Evolutionary conservation across 2,888 invertebrate genomes (phyloP), one percentile per base, ranked within the genome.

Genomic region (Theodoxus fluviatilis): DNA sequence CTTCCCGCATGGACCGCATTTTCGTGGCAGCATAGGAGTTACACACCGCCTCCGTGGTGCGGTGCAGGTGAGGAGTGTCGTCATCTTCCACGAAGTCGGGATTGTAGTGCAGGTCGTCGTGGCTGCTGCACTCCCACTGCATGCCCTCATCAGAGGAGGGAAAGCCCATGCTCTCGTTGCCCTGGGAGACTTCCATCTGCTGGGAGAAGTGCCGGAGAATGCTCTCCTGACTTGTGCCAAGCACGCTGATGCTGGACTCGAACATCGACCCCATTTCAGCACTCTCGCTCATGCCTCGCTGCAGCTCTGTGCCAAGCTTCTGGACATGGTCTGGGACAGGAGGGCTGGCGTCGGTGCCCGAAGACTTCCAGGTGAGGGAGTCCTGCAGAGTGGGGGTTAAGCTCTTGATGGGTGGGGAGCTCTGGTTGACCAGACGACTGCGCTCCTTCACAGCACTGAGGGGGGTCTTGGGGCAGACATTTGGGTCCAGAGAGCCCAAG

Each of bases 1-100:
- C 81, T 37, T 79, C 76, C 18, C 81, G 73, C 76, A 85, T 78
- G 9, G 79, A 80, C 9, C 81, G 78, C 57, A 85, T 73, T 68
- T 81, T 81, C 52, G 78, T 73, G 0, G 84, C 83, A 1, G 85
- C 80, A 70, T 80, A 83, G 0, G 83, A 83, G 49, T 80, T 81
- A 77, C 78, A 78, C 35, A 83, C 78, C 6, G 82, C 78, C 67
- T 81, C 80, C 43, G 79, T 76, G 1, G 80, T 78, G 25, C 82
- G 72, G 69, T 81, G 80, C 74, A 83, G 78, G 67, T 81, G 79
- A 1, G 83, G 83, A 25, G 83, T 83, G 40, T 78, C 78, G 66
- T 82, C 81, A 2, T 75, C 74, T 12, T 77, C 70, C 47, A 76
- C 31, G 2, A 38, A n/a, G 37, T 1, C n/a, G 2, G 69, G 49